Base-by-base conservation (phyloP, 1,140 invertebrate species). In the Caerostris extrusa region DNA sequence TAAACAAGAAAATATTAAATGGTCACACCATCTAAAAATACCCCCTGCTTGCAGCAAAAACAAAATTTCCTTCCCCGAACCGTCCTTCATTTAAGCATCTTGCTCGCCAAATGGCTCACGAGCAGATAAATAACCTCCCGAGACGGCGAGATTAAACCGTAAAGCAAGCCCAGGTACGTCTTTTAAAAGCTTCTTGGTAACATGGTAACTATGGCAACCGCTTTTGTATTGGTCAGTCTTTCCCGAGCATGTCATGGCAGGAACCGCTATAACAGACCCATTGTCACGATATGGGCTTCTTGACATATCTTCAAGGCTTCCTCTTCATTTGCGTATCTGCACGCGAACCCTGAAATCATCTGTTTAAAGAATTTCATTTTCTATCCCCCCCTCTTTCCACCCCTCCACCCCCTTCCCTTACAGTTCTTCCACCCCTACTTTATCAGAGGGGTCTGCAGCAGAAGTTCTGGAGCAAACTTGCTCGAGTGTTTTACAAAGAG, bases 151-250 rank as follows among this genome's bases (percentile, higher is more conserved):
- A 90, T 90, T 90, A 90, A 90, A 90, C 64, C 88, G 88, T 90
- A 90, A 90, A 90, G 88, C 17, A 90, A 69, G 67, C 50, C 53
- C 6, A 90, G 67, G 60, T 58, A 90, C 88, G 69, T 71, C 67
- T 71, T 90, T 90, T 57, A 58, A 71, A 90, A 71, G 61, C 60
- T 69, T 88, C 86, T 88, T 88, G 71, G 71, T 77, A 77, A 77
- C 60, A 61, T 58, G 3, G 85, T 88, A 88, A 10, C 88, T 64
- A 90, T 90, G 88, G 19, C 53, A 57, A 90, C 88, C 53, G 10
- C 67, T 90, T 89, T 90, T 90, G 88, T 90, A 71, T 90, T 71
- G 88, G 88, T 90, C 88, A 90, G 88, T n/a, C 57, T 61, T 57
- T 88, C 34, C 19, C 55, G 82, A 56, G 55, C 55, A 56, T 85